Evolutionary conservation across 2,113 vertebrate species (phyloP), one percentile per base, ranked within the genome.

Genomic region (Lasiurus borealis): DNA sequence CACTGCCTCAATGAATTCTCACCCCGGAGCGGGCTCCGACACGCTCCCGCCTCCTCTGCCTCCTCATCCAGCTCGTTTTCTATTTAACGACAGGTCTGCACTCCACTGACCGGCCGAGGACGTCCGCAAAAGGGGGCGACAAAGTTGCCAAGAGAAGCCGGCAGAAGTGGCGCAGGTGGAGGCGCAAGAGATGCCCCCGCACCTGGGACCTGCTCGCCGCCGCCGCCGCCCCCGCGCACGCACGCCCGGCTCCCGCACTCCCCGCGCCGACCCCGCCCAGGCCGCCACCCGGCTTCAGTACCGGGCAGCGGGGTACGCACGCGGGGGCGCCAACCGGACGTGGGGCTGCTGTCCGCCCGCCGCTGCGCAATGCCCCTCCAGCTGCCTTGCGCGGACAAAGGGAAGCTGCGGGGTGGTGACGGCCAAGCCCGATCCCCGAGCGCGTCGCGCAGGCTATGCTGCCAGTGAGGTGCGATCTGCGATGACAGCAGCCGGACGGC

Each of bases 301-400:
- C 54, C 1, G 75, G 19, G 59, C 72, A 0, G 40, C 2, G 6
- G 77, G 14, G 2, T 16, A 8, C 6, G 7, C 5, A 12, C 18
- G 18, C 23, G 2, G 15, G 15, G 29, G 4, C 1, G 36, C 3
- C 7, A 27, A 48, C 36, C 8, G 69, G 44, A 21, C 13, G 7
- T 31, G 46, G 14, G 12, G 73, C 84, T 31, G 83, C 91, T 68
- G 12, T 6, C 57, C 44, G 40, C 48, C 18, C 52, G 62, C 69
- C n/a, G 84, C 68, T 1, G 52, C 2, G 95, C 68, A 1, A 87
- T 14, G 77, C 84, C 31, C 27, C 89, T n/a, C 86, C 13, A 11
- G 46, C 75, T 25, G 85, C 82, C 66, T 57, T 14, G 48, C 82
- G 94, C 13, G 96, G 95, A 97, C 97, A 98, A 98, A 98, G 97